These are phyloP conservation scores for Verasper variegatus DNA, from an alignment of 2,113 vertebrate genomes.

Conservation along the genomic window DNA sequence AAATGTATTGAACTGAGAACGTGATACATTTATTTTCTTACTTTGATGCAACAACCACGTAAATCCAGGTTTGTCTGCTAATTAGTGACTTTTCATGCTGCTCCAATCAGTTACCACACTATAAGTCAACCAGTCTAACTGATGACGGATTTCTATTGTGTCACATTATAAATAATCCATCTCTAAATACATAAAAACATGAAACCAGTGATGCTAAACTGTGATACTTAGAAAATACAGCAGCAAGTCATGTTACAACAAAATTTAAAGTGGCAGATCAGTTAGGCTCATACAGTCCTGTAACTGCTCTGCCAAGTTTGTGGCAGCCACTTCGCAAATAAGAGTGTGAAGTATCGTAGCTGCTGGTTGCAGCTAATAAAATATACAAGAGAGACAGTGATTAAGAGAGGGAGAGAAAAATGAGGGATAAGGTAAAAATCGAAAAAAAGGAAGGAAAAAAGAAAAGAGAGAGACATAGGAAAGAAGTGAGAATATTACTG, in stretches of 20 bases:
- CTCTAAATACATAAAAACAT: not conserved
- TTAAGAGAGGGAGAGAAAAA: not conserved
- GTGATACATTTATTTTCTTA: too few relatives aligned
- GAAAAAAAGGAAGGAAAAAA: not conserved
- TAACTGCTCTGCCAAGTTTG: conserved; percentile 15
- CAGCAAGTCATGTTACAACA: not conserved
- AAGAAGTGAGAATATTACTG: not conserved
- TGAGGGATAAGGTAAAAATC: not conserved
- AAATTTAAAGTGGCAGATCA: conserved; percentile 4
- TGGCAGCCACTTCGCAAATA: not conserved
- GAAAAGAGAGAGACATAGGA: not conserved
- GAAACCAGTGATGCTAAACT: not conserved
- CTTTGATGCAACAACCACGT: not conserved
- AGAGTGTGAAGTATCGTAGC: conserved; percentile 7
- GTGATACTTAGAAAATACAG: not conserved
- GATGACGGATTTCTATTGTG: too few relatives aligned
- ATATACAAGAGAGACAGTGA: conserved; percentile 24
- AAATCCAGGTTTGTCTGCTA: not conserved
- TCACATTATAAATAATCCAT: not conserved
- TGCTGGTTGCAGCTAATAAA: conserved; percentile 36
- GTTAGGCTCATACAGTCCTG: not conserved
- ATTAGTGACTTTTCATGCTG: not conserved
- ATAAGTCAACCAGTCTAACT: too few relatives aligned
- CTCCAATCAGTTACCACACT: too few relatives aligned
- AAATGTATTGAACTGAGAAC: not conserved